Base-by-base conservation (phyloP, 1,140 invertebrate species). In the Heterodera schachtii region DNA sequence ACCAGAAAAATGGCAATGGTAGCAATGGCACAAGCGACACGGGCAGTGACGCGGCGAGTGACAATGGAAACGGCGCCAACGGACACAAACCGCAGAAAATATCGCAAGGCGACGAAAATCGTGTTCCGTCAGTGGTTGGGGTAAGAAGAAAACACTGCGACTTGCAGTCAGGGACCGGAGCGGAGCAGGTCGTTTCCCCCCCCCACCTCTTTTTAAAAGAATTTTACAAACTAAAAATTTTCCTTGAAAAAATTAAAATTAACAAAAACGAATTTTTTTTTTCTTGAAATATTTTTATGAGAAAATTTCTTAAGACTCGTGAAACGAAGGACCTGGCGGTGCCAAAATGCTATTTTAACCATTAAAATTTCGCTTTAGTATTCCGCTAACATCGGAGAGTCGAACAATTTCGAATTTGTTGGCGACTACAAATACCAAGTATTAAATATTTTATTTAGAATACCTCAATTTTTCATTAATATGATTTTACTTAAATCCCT, bases 331-430 rank as follows among this genome's bases (percentile, higher is more conserved):
- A n/a, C n/a, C n/a, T n/a, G n/a, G n/a, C n/a, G n/a, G n/a, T n/a
- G n/a, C n/a, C n/a, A n/a, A n/a, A n/a, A n/a, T n/a, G n/a, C n/a
- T n/a, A n/a, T n/a, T n/a, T n/a, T n/a, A n/a, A n/a, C n/a, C n/a
- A n/a, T n/a, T n/a, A n/a, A n/a, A n/a, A n/a, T 49, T 49, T 69
- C 16, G 16, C 47, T 81, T 69, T 6, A 71, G 64, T 82, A 73
- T 43, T 44, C 46, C 16, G 81, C 81, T 0, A 82, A 80, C 31
- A 82, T 60, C 46, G 80, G 78, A 9, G 60, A 82, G 21, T 57
- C 47, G 1, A 16, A 43, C 71, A 60, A 19, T 16, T 83, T 77
- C 44, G 82, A 83, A 52, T 83, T 83, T 57, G 44, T 83, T 43
- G 82, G 81, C 4, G 80, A 76, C 57, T 81, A 69, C 69, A 19